phyloP scores from a whole-genome alignment of 2,797 vertebrate genomes.

The Acestrorhynchus altus region DNA sequence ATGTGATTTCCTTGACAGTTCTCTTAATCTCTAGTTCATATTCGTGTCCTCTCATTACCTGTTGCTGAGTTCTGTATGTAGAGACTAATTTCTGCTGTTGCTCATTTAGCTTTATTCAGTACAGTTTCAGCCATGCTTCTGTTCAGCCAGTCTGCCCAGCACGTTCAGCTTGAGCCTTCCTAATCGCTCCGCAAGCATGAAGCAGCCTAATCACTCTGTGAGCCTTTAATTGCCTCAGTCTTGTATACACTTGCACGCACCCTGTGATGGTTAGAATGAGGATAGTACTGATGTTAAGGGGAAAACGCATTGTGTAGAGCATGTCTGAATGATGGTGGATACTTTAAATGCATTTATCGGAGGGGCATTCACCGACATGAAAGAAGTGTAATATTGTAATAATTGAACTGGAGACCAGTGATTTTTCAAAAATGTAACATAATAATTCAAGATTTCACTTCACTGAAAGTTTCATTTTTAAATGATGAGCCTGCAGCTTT shows the following conservation, averaged over 20 bases:
- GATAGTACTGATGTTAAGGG: background rate
- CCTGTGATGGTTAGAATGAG: background rate
- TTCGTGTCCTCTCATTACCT: constrained; percentile 6
- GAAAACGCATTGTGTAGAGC: too few species aligned
- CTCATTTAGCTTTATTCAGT: constrained; percentile 34
- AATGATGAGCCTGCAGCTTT: too few species aligned
- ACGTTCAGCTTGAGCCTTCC: constrained; percentile 1
- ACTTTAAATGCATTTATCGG: too few species aligned
- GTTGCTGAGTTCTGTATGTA: constrained; percentile 9
- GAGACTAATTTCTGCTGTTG: constrained; percentile 26
- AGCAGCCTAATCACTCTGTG: background rate
- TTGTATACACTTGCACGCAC: background rate
- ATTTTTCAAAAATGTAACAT: too few species aligned
- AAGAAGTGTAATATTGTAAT: too few species aligned
- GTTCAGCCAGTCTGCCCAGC: background rate
- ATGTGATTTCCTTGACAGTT: background rate
- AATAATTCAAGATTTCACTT: too few species aligned
- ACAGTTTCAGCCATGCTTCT: too few species aligned
- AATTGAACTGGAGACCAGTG: too few species aligned
- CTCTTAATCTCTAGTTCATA: background rate
- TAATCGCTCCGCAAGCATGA: background rate
- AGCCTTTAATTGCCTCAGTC: constrained; percentile 15
- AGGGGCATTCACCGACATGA: too few species aligned
- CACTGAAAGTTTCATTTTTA: too few species aligned
- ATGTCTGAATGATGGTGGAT: too few species aligned